phyloP scores from a whole-genome alignment of 2,888 invertebrate genomes.

The Drosophila kokeensis region DNA sequence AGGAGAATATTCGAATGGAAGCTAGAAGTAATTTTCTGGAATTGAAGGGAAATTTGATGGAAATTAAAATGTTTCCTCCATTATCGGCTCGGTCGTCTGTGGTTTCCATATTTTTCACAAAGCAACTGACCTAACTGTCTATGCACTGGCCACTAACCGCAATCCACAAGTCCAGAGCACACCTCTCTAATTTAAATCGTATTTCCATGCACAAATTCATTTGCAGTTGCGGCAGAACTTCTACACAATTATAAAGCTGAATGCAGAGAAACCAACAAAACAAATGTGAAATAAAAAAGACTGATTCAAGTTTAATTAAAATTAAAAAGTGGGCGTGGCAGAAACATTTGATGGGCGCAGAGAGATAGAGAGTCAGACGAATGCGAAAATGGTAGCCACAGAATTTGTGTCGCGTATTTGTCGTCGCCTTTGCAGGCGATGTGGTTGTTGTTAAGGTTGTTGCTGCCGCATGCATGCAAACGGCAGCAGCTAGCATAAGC shows the following conservation, averaged over 20 bases:
- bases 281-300: conserved; percentile 28
- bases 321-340: conserved; percentile 48
- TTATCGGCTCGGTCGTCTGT: neutral
- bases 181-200: conserved; percentile 36
- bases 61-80: neutral
- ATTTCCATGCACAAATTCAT: conserved; percentile 56
- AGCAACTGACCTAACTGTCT: conserved; percentile 11
- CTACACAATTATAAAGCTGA: conserved; percentile 64
- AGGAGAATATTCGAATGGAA: neutral
- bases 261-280: conserved; percentile 14
- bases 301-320: conserved; percentile 70
- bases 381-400: conserved; percentile 45
- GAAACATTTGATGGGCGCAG: conserved; percentile 4
- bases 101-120: too few relatives aligned
- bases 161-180: neutral
- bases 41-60: neutral
- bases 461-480: conserved; percentile 47
- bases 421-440: conserved; percentile 44
- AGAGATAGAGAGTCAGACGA: conserved; percentile 21
- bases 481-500: conserved; percentile 17
- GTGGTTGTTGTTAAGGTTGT: conserved; percentile 17
- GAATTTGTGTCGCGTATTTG: conserved; percentile 63
- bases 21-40: neutral
- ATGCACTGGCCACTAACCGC: conserved; percentile 12
- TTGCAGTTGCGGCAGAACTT: conserved; percentile 45